Conservation (phyloP, 2,797 vertebrate genomes). For the Mastacembelus armatus region DNA sequence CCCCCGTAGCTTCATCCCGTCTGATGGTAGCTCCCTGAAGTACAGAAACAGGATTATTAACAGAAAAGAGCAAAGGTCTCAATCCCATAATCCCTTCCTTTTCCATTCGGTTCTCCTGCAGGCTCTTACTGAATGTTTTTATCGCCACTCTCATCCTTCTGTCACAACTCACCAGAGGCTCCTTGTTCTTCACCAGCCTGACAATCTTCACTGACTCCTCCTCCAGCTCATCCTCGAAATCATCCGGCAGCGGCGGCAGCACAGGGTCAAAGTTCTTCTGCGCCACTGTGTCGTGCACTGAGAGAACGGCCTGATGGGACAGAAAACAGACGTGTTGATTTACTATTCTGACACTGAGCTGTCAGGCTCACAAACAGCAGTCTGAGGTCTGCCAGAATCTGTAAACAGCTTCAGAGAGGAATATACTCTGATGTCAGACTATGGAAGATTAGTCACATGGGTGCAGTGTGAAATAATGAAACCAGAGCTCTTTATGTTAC, state of each 20-base stretch:
- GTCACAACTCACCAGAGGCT: slow-evolving; percentile 88
- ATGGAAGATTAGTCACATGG: neutral
- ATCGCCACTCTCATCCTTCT: neutral
- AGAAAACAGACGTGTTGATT: neutral
- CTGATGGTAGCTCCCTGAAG: slow-evolving; percentile 95
- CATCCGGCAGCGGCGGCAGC: slow-evolving; percentile 92
- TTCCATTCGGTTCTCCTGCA: neutral
- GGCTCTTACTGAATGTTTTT: neutral
- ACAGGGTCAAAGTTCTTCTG: slow-evolving; percentile 97
- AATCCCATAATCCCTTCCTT: neutral
- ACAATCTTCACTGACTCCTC: slow-evolving; percentile 98
- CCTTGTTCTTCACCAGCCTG: slow-evolving; percentile 96
- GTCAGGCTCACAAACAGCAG: neutral
- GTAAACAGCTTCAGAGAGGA: slow-evolving; percentile 4
- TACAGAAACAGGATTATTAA: neutral
- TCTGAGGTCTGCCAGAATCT: neutral
- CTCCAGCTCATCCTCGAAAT: slow-evolving; percentile 93
- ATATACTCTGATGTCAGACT: neutral
- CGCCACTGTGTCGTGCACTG: slow-evolving; percentile 95
- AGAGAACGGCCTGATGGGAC: slow-evolving; percentile 89
- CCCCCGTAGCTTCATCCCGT: slow-evolving; percentile 90
- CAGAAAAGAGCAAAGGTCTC: neutral
- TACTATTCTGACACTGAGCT: neutral
- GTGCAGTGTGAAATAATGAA: too few relatives aligned
- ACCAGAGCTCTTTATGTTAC: too few relatives aligned